Percentiles rank a stretch among this genome's conserved stretches.
phyloP scores from a whole-genome alignment of 2,888 invertebrate species.

The Phragmatobia fuliginosa region DNA sequence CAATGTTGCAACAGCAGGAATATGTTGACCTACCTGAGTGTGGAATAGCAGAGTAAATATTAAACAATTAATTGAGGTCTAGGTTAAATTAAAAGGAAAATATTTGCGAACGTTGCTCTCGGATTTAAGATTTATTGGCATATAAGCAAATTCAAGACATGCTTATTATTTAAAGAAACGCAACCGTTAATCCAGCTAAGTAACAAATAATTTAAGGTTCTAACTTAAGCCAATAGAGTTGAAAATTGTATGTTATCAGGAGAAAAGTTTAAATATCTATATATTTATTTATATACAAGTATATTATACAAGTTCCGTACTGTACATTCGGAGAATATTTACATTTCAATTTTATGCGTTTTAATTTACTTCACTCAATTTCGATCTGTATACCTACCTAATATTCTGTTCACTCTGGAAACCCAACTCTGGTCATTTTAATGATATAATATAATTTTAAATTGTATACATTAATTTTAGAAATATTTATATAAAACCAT shows the following conservation, averaged over 20 bases:
- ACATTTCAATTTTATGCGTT: too few relatives aligned
- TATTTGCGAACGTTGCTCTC: slow-evolving; percentile 7
- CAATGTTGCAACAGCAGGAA: background rate
- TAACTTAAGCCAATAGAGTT: background rate
- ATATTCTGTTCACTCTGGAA: background rate
- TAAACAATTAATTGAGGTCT: slow-evolving; percentile 3
- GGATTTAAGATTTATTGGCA: slow-evolving; percentile 7
- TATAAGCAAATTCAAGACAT: slow-evolving; percentile 12
- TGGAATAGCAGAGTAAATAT: background rate
- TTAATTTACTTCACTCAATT: background rate
- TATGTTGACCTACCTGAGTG: background rate
- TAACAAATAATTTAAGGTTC: background rate
- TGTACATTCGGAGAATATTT: too few relatives aligned
- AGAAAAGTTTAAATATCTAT: background rate
- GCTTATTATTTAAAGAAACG: slow-evolving; percentile 9
- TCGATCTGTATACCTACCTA: background rate
- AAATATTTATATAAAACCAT: too few relatives aligned
- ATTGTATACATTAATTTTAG: too few relatives aligned
- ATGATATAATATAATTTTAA: too few relatives aligned
- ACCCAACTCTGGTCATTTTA: too few relatives aligned
- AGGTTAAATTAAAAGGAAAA: slow-evolving; percentile 3
- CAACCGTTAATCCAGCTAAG: background rate
- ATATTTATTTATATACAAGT: slow-evolving; percentile 1
- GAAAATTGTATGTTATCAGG: background rate
- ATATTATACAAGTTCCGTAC: too few relatives aligned